Conservation (phyloP, 2,797 vertebrate genomes). For the Poecilia velifera region DNA sequence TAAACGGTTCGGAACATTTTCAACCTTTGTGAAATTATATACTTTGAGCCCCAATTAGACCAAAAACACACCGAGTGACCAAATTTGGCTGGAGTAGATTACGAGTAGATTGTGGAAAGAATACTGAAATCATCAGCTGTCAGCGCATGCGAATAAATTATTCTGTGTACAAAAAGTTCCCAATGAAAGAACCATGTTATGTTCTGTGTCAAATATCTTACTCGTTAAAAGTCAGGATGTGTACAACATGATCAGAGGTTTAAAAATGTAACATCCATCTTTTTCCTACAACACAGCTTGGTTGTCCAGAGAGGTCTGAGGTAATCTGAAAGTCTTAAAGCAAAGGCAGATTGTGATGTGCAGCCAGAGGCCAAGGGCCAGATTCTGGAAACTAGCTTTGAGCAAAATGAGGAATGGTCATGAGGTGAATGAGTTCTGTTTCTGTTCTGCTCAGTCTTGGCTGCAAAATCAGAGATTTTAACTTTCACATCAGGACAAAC, state of each 20-base stretch:
- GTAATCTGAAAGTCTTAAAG: constrained; percentile 49
- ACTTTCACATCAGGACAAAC: constrained; percentile 38
- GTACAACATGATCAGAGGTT: not conserved
- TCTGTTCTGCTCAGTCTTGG: constrained; percentile 59
- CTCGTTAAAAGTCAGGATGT: not conserved
- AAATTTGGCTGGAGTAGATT: not conserved
- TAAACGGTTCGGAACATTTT: not conserved
- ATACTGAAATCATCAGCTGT: not conserved
- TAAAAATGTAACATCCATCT: not conserved
- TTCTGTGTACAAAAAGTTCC: not conserved
- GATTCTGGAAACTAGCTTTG: constrained; percentile 47
- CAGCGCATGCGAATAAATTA: not conserved
- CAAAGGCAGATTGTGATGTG: constrained; percentile 45
- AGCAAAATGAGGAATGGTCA: constrained; percentile 58
- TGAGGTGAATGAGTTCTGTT: constrained; percentile 64
- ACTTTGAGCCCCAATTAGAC: not conserved
- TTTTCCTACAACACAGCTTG: not conserved
- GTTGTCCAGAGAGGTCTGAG: constrained; percentile 13
- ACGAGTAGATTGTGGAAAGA: not conserved
- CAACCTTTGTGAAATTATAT: not conserved
- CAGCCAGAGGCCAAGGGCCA: constrained; percentile 60
- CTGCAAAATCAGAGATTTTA: constrained; percentile 36
- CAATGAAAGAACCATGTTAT: not conserved
- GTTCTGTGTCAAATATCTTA: not conserved
- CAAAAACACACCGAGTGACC: not conserved